Conservation (phyloP, 2,888 invertebrate genomes). For the Lomographa bimaculata region DNA sequence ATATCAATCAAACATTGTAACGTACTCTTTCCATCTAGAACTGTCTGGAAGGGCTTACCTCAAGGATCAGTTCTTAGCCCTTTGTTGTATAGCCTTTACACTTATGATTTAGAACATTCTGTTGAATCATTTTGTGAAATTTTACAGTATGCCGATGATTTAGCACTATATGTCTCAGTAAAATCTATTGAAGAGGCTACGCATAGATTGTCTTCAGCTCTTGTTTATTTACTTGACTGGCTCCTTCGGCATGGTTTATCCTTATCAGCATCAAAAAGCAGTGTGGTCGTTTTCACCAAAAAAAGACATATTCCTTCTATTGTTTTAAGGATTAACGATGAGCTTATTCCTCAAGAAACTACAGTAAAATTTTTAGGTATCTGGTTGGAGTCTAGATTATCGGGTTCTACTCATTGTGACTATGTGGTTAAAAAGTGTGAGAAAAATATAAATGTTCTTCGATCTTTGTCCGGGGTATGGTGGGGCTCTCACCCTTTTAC, state of each 20-base stretch:
- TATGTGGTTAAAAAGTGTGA: constrained; percentile 26
- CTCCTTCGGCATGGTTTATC: constrained; percentile 17
- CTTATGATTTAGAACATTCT: constrained; percentile 23
- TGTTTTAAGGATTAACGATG: neutral
- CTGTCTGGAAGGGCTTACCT: constrained; percentile 34
- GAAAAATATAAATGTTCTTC: constrained; percentile 19
- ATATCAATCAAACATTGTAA: constrained; percentile 13
- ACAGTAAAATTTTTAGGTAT: constrained; percentile 31
- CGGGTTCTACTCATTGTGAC: constrained; percentile 17
- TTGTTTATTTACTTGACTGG: constrained; percentile 8
- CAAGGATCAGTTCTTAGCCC: constrained; percentile 35
- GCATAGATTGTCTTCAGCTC: constrained; percentile 3
- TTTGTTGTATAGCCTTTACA: constrained; percentile 31
- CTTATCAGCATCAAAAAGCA: constrained; percentile 25
- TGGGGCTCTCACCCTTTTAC: constrained; percentile 30
- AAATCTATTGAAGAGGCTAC: neutral
- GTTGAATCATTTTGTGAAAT: constrained; percentile 19
- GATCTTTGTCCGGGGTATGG: constrained; percentile 27
- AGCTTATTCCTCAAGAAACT: neutral
- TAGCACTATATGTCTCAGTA: constrained; percentile 22
- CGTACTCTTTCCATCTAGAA: constrained; percentile 5
- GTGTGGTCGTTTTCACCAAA: constrained; percentile 22
- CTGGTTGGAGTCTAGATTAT: constrained; percentile 21
- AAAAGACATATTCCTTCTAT: constrained; percentile 17
- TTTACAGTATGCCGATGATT: constrained; percentile 38